A percentile compares a stretch with the other conserved stretches of the same genome.
phyloP scores from a whole-genome alignment of 2,888 invertebrate genomes.

The Andrena minutula region DNA sequence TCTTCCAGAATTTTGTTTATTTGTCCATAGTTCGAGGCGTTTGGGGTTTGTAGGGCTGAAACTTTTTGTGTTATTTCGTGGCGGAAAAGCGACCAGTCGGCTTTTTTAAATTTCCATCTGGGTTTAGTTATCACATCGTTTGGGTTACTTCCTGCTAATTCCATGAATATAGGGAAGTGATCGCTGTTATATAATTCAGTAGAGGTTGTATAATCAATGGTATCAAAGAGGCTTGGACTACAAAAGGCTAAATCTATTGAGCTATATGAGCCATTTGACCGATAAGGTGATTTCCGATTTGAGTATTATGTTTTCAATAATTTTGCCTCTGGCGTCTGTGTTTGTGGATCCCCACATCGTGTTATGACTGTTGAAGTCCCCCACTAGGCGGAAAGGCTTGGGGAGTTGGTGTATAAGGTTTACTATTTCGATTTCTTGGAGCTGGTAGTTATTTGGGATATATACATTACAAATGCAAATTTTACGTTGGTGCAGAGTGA shows the following conservation, averaged over 20 bases:
- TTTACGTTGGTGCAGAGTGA: background rate
- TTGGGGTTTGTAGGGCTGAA: background rate
- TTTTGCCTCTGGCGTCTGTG: background rate
- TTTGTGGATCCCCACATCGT: background rate
- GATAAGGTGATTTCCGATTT: background rate
- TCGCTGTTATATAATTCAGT: slow-evolving; percentile 19
- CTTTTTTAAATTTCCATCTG: slow-evolving; percentile 28
- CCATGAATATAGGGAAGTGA: slow-evolving; percentile 12
- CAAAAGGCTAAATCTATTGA: slow-evolving; percentile 1
- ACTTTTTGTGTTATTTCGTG: slow-evolving; percentile 1
- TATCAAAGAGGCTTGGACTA: no score
- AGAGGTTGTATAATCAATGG: background rate
- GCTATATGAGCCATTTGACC: background rate
- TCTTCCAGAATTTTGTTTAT: slow-evolving; percentile 12
- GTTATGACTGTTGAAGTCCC: slow-evolving; percentile 8
- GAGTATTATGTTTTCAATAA: background rate
- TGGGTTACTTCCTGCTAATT: background rate
- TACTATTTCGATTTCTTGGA: background rate
- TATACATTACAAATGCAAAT: slow-evolving; percentile 21
- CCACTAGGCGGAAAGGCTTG: background rate
- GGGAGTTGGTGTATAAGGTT: background rate
- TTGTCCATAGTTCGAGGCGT: background rate
- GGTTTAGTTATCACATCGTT: background rate
- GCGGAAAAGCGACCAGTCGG: background rate
- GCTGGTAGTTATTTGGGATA: background rate